These are phyloP conservation scores for Pseudomugil gertrudae DNA, from an alignment of 2,797 vertebrate genomes.

Conservation along the genomic window DNA sequence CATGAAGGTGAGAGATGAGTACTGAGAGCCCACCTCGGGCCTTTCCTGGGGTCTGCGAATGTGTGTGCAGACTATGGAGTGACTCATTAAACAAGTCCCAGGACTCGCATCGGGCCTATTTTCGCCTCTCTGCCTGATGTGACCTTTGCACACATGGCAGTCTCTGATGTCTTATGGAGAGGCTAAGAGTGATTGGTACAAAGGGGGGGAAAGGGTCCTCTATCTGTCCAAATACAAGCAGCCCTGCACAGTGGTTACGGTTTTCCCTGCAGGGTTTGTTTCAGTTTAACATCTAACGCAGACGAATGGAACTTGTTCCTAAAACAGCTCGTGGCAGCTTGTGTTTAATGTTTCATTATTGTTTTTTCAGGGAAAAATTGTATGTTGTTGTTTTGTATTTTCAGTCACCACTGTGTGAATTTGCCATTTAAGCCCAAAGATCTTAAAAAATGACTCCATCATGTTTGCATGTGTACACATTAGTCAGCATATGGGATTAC, in stretches of 20 bases:
- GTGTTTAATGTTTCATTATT: constrained; percentile 42
- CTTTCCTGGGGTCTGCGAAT: constrained; percentile 42
- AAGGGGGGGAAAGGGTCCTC: constrained; percentile 38
- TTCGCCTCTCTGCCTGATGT: constrained; percentile 32
- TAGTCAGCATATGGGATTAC: background rate
- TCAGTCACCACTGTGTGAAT: background rate
- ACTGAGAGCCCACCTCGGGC: constrained; percentile 42
- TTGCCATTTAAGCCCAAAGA: constrained; percentile 10
- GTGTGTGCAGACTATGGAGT: constrained; percentile 70
- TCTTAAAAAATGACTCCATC: constrained; percentile 1
- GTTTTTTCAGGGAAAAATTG: no score
- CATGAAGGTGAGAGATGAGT: constrained; percentile 57
- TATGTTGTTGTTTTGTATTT: no score
- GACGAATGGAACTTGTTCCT: constrained; percentile 36
- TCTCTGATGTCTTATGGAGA: constrained; percentile 41
- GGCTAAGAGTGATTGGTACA: constrained; percentile 31
- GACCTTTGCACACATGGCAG: constrained; percentile 35
- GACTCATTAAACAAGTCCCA: constrained; percentile 71
- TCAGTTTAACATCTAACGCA: constrained; percentile 42
- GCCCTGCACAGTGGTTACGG: constrained; percentile 38
- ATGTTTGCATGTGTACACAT: background rate
- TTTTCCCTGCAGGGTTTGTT: constrained; percentile 36
- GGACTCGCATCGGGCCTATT: constrained; percentile 49
- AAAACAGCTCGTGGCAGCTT: constrained; percentile 36
- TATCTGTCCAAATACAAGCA: constrained; percentile 29